phyloP scores from a whole-genome alignment of 2,797 vertebrate species.

The Centropyge bicolor region DNA sequence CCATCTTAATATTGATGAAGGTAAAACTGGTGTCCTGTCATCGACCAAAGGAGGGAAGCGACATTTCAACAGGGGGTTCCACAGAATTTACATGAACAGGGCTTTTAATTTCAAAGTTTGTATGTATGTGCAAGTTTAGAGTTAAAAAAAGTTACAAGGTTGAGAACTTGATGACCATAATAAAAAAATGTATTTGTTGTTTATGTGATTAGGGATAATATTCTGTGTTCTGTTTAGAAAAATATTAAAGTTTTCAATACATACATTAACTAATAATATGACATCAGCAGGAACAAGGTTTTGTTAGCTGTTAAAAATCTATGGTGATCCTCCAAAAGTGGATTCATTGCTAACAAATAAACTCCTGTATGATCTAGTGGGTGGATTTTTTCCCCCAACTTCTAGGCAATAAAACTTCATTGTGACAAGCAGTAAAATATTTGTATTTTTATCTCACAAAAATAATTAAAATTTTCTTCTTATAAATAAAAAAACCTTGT shows the following conservation, averaged over 20 bases:
- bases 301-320: neutral
- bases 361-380: neutral
- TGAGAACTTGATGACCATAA: neutral
- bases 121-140: neutral
- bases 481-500: neutral
- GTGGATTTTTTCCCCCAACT: neutral
- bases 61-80: conserved; percentile 1
- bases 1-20: neutral
- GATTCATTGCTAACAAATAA: neutral
- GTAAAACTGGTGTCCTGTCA: neutral
- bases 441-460: neutral
- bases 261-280: neutral
- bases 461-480: neutral
- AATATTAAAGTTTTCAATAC: neutral
- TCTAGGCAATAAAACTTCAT: neutral
- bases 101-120: neutral
- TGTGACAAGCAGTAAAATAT: neutral
- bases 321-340: neutral
- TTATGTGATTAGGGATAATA: neutral
- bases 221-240: neutral
- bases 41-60: neutral
- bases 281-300: neutral
- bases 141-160: neutral
- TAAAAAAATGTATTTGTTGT: neutral
- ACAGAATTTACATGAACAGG: neutral